These are phyloP conservation scores for Beroe ovata DNA, from an alignment of 37 sponge, comb jelly and placozoan species.

Conservation along the genomic window DNA sequence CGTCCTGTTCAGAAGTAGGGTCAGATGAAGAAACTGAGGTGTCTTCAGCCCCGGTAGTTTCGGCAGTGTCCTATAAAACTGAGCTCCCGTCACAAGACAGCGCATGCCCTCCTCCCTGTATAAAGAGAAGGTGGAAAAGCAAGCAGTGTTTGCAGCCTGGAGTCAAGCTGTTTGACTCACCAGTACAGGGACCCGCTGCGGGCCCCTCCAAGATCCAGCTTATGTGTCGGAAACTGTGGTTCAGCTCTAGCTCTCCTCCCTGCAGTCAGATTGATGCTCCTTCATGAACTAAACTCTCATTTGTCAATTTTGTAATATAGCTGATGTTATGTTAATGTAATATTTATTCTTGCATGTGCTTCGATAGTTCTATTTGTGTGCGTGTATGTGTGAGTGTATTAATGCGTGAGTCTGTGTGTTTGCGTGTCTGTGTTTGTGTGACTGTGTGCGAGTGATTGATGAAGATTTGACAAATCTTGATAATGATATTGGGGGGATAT, in stretches of 20 bases:
- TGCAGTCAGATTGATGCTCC: too few species aligned
- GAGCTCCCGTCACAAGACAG: conserved; percentile 12
- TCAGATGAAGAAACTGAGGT: neutral
- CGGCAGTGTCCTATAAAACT: conserved; percentile 39
- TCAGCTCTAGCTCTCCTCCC: too few species aligned
- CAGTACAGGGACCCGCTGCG: neutral
- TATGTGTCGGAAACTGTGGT: conserved; percentile 31
- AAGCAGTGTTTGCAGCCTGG: neutral
- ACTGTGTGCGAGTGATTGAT: too few species aligned
- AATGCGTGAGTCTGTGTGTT: too few species aligned
- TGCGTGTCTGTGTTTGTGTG: too few species aligned
- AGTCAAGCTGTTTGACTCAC: conserved; percentile 6
- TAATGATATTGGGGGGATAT: too few species aligned
- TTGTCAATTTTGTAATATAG: neutral
- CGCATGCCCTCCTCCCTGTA: conserved; percentile 10
- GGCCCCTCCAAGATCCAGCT: conserved; percentile 15
- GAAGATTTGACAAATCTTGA: too few species aligned
- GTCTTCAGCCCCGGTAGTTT: neutral
- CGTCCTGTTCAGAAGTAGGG: neutral
- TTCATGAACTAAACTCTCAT: neutral
- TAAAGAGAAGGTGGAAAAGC: conserved; percentile 35
- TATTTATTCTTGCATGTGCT: too few species aligned
- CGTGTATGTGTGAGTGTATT: too few species aligned
- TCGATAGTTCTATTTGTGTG: too few species aligned
- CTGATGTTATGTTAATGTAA: too few species aligned